Conservation (phyloP, 2,113 vertebrate genomes). For the Gymnorhina tibicen region DNA sequence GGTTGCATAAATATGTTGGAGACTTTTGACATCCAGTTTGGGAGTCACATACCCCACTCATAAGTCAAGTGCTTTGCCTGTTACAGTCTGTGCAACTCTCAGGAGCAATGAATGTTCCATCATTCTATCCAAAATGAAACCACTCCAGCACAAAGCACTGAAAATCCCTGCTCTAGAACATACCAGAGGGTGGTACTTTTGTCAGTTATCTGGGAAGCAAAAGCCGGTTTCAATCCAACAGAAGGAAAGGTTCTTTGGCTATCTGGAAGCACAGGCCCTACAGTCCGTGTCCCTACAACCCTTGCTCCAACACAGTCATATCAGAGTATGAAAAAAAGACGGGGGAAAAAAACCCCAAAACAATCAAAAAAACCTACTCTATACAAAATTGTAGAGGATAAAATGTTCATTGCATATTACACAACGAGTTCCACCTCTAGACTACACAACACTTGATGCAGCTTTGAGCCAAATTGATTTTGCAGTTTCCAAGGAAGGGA, state of each 20-base stretch:
- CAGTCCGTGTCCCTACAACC: neutral
- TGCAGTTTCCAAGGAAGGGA: neutral
- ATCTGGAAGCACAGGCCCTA: neutral
- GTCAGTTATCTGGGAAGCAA: neutral
- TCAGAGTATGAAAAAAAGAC: accelerated
- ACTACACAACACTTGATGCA: neutral
- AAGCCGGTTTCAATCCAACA: neutral
- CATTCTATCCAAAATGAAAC: neutral
- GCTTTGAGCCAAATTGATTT: neutral
- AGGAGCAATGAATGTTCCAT: neutral
- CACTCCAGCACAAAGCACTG: neutral
- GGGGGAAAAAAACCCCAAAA: too few relatives aligned
- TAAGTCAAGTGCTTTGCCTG: neutral
- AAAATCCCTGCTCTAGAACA: neutral
- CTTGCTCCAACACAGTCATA: neutral
- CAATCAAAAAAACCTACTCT: neutral
- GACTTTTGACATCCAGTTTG: neutral
- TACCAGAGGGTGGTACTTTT: neutral
- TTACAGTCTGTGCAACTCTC: neutral
- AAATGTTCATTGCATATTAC: neutral
- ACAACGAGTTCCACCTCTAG: neutral
- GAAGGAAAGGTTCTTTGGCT: neutral
- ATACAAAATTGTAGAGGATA: neutral
- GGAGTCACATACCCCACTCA: neutral
- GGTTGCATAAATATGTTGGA: neutral